phyloP scores from a whole-genome alignment of 2,888 invertebrate genomes.

The Pristionchus arcanus region DNA sequence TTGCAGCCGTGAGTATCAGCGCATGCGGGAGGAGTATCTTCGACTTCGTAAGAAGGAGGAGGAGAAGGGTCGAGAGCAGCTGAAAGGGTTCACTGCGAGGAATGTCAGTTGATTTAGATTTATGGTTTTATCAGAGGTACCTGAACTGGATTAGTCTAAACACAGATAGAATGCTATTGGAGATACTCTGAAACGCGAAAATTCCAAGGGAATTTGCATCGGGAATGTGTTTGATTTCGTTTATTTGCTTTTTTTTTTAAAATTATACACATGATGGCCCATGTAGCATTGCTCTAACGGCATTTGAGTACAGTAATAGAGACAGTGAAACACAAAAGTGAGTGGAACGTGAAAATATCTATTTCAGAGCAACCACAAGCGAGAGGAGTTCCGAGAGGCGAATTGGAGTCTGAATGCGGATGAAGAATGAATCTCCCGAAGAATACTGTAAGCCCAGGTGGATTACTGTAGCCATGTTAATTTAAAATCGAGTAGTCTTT shows the following conservation, averaged over 20 bases:
- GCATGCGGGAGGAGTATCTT: slow-evolving; percentile 44
- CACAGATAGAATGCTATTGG: too few species aligned
- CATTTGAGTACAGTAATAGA: too few species aligned
- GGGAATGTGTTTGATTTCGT: background rate
- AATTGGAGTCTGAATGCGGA: slow-evolving; percentile 38
- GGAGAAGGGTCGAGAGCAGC: background rate
- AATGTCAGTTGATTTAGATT: slow-evolving; percentile 9
- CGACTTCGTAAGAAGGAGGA: slow-evolving; percentile 25
- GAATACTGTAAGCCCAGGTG: slow-evolving; percentile 4
- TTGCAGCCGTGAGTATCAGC: slow-evolving; percentile 42
- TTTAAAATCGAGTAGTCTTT: background rate
- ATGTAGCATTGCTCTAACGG: too few species aligned
- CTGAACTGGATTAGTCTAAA: background rate
- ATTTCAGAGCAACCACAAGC: slow-evolving; percentile 48
- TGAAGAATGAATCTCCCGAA: slow-evolving; percentile 14
- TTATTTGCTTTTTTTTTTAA: too few species aligned
- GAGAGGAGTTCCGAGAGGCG: slow-evolving; percentile 37
- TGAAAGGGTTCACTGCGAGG: slow-evolving; percentile 20
- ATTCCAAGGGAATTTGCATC: background rate
- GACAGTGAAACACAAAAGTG: background rate
- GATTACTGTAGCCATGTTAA: background rate
- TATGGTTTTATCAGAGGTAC: background rate
- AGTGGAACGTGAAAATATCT: too few species aligned
- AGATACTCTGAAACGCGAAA: background rate
- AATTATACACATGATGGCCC: too few species aligned